phyloP scores from a whole-genome alignment of 2,797 vertebrate genomes.

The Moxostoma hubbsi region DNA sequence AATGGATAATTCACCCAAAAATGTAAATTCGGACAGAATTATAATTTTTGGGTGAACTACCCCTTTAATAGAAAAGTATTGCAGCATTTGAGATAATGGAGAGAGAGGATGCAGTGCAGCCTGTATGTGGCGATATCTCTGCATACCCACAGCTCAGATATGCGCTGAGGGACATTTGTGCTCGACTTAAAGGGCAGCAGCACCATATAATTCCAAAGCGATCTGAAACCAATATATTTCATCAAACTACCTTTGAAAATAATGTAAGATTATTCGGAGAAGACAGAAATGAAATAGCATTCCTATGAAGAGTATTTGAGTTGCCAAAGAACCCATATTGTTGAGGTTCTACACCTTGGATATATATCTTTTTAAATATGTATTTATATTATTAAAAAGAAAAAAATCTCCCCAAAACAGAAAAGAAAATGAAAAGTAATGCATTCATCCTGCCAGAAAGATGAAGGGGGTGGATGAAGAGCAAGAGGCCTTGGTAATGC shows the following conservation, averaged over 20 bases:
- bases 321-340: slow-evolving; percentile 33
- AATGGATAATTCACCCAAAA: too few species aligned
- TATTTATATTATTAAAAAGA: slow-evolving; percentile 51
- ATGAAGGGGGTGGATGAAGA: slow-evolving; percentile 24
- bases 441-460: slow-evolving; percentile 52
- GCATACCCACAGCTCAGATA: slow-evolving; percentile 15
- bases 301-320: slow-evolving; percentile 48
- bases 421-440: slow-evolving; percentile 48
- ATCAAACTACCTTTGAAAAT: slow-evolving; percentile 53
- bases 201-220: slow-evolving; percentile 46
- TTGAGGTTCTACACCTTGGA: slow-evolving; percentile 47
- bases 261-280: slow-evolving; percentile 54
- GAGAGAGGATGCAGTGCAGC: slow-evolving; percentile 18
- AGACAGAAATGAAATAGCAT: slow-evolving; percentile 57
- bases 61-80: slow-evolving; percentile 40
- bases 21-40: too few species aligned
- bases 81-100: slow-evolving; percentile 27
- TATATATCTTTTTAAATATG: slow-evolving; percentile 49
- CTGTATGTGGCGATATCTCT: slow-evolving; percentile 40
- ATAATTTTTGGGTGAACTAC: too few species aligned
- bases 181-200: slow-evolving; percentile 47
- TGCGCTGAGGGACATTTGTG: slow-evolving; percentile 47
- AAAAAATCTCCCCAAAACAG: slow-evolving; percentile 26
- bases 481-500: slow-evolving; percentile 33
- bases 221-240: slow-evolving; percentile 49